Evolutionary conservation across 2,797 vertebrate genomes (phyloP), one percentile per base, ranked within the genome.

Genomic region (Poeciliopsis turneri): DNA sequence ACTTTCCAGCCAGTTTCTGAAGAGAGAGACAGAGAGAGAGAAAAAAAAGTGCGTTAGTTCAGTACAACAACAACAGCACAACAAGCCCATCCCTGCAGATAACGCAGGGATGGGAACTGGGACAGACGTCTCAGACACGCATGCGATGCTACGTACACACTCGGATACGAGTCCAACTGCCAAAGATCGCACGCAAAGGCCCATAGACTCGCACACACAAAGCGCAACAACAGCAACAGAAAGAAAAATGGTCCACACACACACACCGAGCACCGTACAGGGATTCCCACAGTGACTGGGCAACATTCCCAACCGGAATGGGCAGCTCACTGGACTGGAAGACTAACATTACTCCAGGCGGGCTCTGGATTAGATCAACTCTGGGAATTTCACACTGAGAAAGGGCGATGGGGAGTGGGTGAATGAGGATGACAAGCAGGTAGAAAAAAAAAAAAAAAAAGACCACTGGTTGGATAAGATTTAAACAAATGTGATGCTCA

Each of bases 291-390:
- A 94, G 93, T 82, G 92, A 92, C 90, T 86, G 91, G 92, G 90
- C 88, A 89, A 84, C 91, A 94, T 94, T 95, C 94, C 95, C 93
- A 92, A 93, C 92, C 88, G 91, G 94, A 95, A 95, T 86, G 85
- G 91, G 91, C 95, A 94, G 94, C 89, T 93, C 95, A 95, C 82
- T 94, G 93, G 91, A 94, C 92, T 93, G 94, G 93, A 96, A 96
- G 95, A 95, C 95, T 95, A 96, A 96, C 96, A 95, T 95, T 94
- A 92, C 94, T 92, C 92, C 92, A 93, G 94, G 94, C 93, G 90
- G 85, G 82, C 88, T 93, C 93, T 91, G 93, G 93, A 94, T 94
- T 94, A 94, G 90, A 94, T 94, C 94, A 94, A 92, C 92, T 91
- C 89, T 92, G 93, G 90, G 93, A 93, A 93, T 93, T 85, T 94